Percentiles rank a stretch among this genome's conserved stretches.
Conservation (phyloP, 2,113 vertebrate genomes). For the Numenius arquata region DNA sequence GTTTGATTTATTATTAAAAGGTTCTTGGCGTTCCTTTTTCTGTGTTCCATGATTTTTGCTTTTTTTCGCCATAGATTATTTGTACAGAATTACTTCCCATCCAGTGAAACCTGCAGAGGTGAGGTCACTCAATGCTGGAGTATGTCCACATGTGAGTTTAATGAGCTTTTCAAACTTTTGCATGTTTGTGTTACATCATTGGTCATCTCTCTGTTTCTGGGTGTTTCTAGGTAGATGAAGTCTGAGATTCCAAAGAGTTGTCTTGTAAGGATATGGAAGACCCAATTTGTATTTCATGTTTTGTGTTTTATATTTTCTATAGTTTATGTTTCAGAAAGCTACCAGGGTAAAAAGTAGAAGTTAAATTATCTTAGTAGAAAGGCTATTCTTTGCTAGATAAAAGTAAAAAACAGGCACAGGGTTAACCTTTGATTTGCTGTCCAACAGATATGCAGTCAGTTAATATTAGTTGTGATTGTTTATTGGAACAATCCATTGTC, state of each 20-base stretch:
- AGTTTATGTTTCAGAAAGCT: background rate
- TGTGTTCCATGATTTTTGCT: background rate
- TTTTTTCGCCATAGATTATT: background rate
- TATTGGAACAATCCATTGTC: background rate
- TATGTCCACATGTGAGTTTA: background rate
- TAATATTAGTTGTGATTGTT: background rate
- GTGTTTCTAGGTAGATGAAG: background rate
- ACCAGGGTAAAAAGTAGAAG: background rate
- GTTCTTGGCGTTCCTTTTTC: background rate
- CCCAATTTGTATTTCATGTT: background rate
- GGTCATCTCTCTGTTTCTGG: background rate
- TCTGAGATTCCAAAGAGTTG: background rate
- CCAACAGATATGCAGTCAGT: background rate
- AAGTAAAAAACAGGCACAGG: background rate
- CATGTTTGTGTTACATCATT: background rate
- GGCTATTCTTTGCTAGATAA: background rate
- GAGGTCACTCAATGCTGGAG: background rate
- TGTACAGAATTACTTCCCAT: background rate
- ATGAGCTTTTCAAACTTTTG: background rate
- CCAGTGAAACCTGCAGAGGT: background rate
- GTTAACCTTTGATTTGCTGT: background rate
- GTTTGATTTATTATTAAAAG: background rate
- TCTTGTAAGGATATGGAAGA: background rate
- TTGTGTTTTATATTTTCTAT: background rate
- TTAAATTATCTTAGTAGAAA: background rate